Evolutionary conservation across 2,797 vertebrate species (phyloP), one percentile per base, ranked within the genome.

Genomic region (Oreochromis mossambicus): DNA sequence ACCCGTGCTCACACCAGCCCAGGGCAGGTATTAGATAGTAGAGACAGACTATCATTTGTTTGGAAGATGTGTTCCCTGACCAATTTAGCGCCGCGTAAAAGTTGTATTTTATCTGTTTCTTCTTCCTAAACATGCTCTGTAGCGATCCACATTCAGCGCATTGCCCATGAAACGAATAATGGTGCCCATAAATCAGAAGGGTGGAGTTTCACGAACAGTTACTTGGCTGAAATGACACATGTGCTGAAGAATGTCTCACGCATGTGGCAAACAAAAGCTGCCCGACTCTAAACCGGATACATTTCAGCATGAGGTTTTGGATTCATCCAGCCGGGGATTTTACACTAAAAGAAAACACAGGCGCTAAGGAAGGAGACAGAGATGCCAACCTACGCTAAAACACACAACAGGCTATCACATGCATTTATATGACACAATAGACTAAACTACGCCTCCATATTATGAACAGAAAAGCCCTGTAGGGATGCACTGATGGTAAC

Each of bases 361-460:
- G 78, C 36, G 4, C 38, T 81, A 11, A 85, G 63, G 63, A n/a
- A 26, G 6, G 32, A 78, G 36, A 46, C 17, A 26, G 38, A 81
- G 85, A 83, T 29, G 79, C 77, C 38, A 55, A 56, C 32, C 82
- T 26, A 26, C 6, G 32, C 14, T 81, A 50, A 61, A 87, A 82
- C 82, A 56, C 5, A 11, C 70, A 86, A 81, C 48, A 85, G 75
- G 80, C 66, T 91, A 91, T 91, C 83, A 83, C 68, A 26, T 91
- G 90, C 34, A 80, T 86, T 91, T 84, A 86, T 11, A 46, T 87
- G 86, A 92, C 84, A 66, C 52, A 73, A 82, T 32, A 76, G 5
- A 66, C 6, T 15, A 14, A 73, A 19, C 8, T 29, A 78, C 73
- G 4, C 7, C 46, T 32, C 29, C 26, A 75, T 63, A 38, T 56